Conservation (phyloP, 2,888 invertebrate species). For the Drosophila melanosoma region DNA sequence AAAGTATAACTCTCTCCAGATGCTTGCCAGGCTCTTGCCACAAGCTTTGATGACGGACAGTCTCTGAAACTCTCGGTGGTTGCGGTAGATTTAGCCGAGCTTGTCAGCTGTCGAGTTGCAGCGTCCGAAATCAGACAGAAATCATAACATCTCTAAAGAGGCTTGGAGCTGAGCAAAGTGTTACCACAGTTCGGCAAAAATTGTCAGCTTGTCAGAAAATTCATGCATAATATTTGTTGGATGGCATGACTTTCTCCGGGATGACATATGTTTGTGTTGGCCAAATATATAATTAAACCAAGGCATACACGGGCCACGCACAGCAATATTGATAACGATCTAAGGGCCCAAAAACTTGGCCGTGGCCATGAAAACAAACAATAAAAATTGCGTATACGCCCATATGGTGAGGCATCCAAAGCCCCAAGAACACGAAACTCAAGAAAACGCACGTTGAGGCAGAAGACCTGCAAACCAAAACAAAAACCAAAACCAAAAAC, state of each 20-base stretch:
- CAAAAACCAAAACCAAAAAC: neutral
- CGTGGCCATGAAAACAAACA: conserved; percentile 39
- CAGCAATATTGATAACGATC: conserved; percentile 45
- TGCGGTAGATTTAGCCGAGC: conserved; percentile 25
- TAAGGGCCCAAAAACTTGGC: conserved; percentile 24
- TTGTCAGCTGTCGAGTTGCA: conserved; percentile 16
- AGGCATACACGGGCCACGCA: conserved; percentile 27
- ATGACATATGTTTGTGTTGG: conserved; percentile 44
- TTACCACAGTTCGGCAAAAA: conserved; percentile 14
- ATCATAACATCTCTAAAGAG: neutral
- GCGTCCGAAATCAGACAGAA: neutral
- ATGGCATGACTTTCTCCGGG: conserved; percentile 11
- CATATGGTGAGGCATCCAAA: conserved; percentile 27
- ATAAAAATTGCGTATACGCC: conserved; percentile 65
- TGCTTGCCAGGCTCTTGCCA: conserved; percentile 42
- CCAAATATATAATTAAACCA: conserved; percentile 55
- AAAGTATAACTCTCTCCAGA: conserved; percentile 66
- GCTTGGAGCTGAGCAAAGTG: neutral
- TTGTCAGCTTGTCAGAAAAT: conserved; percentile 13
- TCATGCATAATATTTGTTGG: neutral
- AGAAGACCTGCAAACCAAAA: neutral
- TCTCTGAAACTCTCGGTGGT: conserved; percentile 11
- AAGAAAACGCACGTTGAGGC: conserved; percentile 1
- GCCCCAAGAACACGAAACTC: conserved; percentile 25
- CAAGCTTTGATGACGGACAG: conserved; percentile 57